Base-by-base conservation (phyloP, 2,888 invertebrate genomes). In the Ceriagrion tenellum region DNA sequence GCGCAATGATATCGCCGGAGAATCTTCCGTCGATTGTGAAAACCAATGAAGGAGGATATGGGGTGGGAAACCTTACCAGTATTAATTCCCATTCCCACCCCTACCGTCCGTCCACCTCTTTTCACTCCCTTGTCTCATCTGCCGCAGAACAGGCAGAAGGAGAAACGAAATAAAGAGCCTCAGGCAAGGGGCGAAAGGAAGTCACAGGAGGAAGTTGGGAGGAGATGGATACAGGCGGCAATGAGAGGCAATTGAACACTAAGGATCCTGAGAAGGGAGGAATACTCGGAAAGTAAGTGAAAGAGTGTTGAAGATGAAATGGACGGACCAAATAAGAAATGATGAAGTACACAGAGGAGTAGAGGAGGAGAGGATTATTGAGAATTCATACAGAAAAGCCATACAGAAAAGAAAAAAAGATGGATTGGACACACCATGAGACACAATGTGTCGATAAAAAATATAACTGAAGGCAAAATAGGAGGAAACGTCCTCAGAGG, bases 41-140 rank as follows among this genome's bases (percentile, higher is more conserved):
- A 63, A 91, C 91, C 93, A 69, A 93, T 93, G 63, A 63, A 91
- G 40, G 91, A 91, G 18, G 63, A 91, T 81, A 81, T 91, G 35
- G 91, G 59, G 63, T 35, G 69, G 93, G 35, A 93, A 63, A 93
- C 93, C 69, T 74, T 26, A 69, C 93, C n/a, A 47, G 93, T 35
- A 93, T 93, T 93, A 93, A 93, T 93, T 81, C 74, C 93, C 47
- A 26, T 40, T 26, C 59, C 40, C 47, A 69, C 47, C 69, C 69
- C 69, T 47, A 13, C 30, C 2, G 35, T 69, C 69, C 69, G 69
- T 63, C 20, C 63, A 40, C 59, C 74, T 93, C 93, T 69, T 10
- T 40, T 63, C 59, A 20, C 2, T 88, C 26, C 12, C 6, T 26
- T 55, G n/a, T n/a, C 89, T n/a, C 13, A 8, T 16, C 88, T 12